Evolutionary conservation across 1,140 invertebrate species (phyloP), one percentile per base, ranked within the genome.

Genomic region (Campoletis sonorensis): DNA sequence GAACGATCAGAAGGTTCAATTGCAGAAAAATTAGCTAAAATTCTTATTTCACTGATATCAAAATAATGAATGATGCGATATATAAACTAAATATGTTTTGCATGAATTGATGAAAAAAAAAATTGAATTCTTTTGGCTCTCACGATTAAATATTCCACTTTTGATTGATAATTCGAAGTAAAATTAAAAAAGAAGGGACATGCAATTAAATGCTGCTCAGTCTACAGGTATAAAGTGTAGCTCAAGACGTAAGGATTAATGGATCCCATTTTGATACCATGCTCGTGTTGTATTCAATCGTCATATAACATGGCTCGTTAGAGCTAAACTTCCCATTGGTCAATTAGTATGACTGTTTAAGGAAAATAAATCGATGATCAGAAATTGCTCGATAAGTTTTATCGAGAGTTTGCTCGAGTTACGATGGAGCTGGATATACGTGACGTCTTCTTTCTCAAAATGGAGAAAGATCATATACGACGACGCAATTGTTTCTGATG

Each of bases 341-440:
- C 86, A 87, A 88, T 88, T 88, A 88, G 87, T 87, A 85, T 45
- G 83, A 83, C 87, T 87, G 67, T 87, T 88, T 88, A 88, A 86
- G 87, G 87, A 26, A 87, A 82, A 61, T 76, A 30, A 76, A 76
- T 76, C 73, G 73, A 58, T 23, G 4, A 61, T 26, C 64, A 30
- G 51, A 13, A 13, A 30, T 76, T 76, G 51, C 73, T 51, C 73
- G 58, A 76, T 67, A 67, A 67, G 51, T 76, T 76, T 61, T 26
- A 7, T 21, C 73, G 51, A 30, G 49, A 76, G 73, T 76, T 76
- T 33, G 73, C 23, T 76, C 71, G 71, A 73, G 71, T 73, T 73
- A 54, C 71, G 71, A 73, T 40, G 1, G 26, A 4, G 73, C 51
- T 8, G 49, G 1, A 30, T 67, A 67, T 30, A 67, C 64, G 64